Evolutionary conservation across 2,888 invertebrate genomes (phyloP), one percentile per base, ranked within the genome.

Genomic region (Microchrysa polita): DNA sequence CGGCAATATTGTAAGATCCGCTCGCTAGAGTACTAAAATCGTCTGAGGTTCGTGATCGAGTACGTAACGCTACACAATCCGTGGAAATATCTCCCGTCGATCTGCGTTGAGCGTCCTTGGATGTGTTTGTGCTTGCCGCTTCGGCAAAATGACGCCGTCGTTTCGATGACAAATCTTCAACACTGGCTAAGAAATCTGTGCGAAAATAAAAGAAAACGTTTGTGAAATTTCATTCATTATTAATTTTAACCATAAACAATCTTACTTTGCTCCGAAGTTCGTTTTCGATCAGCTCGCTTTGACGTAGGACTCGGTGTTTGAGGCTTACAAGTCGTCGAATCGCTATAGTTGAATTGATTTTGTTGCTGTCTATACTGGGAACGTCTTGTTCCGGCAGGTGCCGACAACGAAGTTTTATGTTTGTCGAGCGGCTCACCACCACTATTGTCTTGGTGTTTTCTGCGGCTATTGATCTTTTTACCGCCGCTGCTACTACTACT

Each of bases 51-150:
- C 74, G 42, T 18, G 75, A 75, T 42, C 75, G 59, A 16, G 75
- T 75, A 5, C 75, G 74, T 5, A 72, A 73, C 40, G 75, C 75
- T 18, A 75, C 67, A 60, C 73, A 73, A 67, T 67, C 53, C 16
- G 53, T 52, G 10, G 10, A 23, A 9, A 53, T 34, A n/a, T 27
- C 23, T 10, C 20, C 5, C 10, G 12, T 48, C 10, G 27, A 34
- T 34, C 40, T 42, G 12, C 40, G 10, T 22, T 16, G 5, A 9
- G 20, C 12, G 1, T 44, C 52, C n/a, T 52, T 65, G 14, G 12
- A 12, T 12, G 14, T 4, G 16, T n/a, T 12, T 2, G 5, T 48
- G 16, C 48, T 48, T 4, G 12, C 16, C 4, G 0, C 52, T 0
- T 44, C 1, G 2, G 48, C 12, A 23, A 48, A 22, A 2, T 48